A percentile compares a stretch with the other conserved stretches of the same genome.
These are phyloP conservation scores for Orestias chungarensis DNA, from an alignment of 2,797 vertebrate species.

Conservation along the genomic window DNA sequence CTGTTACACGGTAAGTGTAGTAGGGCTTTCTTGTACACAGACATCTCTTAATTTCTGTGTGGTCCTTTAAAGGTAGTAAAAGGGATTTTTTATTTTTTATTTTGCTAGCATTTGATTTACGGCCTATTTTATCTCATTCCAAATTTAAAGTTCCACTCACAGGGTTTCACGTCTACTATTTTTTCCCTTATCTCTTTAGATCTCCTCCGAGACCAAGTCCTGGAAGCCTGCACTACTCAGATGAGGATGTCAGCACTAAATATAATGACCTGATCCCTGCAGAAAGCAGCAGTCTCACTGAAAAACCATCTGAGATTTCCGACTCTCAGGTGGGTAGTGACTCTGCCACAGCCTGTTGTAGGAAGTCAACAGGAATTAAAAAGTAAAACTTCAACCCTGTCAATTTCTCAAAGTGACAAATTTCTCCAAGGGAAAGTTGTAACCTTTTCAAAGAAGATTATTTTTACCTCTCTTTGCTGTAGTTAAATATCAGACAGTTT, in stretches of 20 bases:
- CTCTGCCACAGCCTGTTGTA: conserved; percentile 33
- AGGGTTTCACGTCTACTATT: conserved; percentile 3
- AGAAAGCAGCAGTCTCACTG: conserved; percentile 96
- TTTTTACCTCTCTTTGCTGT: conserved; percentile 15
- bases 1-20: too few relatives aligned
- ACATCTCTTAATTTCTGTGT: conserved; percentile 22
- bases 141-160: conserved; percentile 14
- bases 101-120: conserved; percentile 13
- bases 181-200: conserved; percentile 66
- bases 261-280: conserved; percentile 96
- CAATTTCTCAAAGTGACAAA: conserved; percentile 41
- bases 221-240: conserved; percentile 95
- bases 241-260: conserved; percentile 94
- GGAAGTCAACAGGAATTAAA: conserved; percentile 29
- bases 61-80: conserved; percentile 22
- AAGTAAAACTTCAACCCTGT: conserved; percentile 37
- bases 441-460: conserved; percentile 40
- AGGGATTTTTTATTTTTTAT: conserved; percentile 15
- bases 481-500: conserved; percentile 28
- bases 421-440: conserved; percentile 21
- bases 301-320: conserved; percentile 96
- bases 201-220: conserved; percentile 95
- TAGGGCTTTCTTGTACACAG: conserved; percentile 25
- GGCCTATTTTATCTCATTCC: conserved; percentile 10
- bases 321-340: conserved; percentile 89